Conservation (phyloP, 2,888 invertebrate species). For the Lycia hirtaria region DNA sequence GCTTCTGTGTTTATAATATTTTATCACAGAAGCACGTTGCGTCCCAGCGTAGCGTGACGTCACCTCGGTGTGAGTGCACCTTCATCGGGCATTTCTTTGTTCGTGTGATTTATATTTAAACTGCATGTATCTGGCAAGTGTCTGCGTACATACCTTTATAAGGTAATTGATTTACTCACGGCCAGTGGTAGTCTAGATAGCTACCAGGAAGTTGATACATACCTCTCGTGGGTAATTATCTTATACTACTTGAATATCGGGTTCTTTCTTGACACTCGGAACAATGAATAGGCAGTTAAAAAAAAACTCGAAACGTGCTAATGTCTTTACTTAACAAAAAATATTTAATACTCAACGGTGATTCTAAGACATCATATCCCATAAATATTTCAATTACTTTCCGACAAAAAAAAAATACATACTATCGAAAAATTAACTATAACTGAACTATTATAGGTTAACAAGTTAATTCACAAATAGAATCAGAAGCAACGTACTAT, state of each 20-base stretch:
- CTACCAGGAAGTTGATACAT: not conserved
- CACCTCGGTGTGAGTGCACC: not conserved
- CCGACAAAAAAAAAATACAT: no score
- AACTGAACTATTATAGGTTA: no score
- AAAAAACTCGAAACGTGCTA: no score
- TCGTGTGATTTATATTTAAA: not conserved
- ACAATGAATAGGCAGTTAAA: no score
- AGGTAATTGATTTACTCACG: not conserved
- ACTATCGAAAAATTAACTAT: no score
- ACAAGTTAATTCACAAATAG: no score
- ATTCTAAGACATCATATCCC: no score
- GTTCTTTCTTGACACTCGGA: no score
- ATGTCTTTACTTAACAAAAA: no score
- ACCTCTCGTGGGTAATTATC: not conserved
- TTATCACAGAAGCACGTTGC: not conserved
- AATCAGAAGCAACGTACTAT: no score
- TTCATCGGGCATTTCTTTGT: not conserved
- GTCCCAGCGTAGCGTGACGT: not conserved
- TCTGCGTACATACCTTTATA: not conserved
- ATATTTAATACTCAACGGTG: no score
- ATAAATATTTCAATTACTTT: no score
- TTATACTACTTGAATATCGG: slow-evolving; percentile 1
- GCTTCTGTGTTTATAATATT: not conserved
- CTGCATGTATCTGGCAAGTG: not conserved
- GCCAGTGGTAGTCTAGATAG: not conserved